Evolutionary conservation across 2,113 vertebrate species (phyloP).

Genomic region (Cyanoramphus novaezelandiae): DNA sequence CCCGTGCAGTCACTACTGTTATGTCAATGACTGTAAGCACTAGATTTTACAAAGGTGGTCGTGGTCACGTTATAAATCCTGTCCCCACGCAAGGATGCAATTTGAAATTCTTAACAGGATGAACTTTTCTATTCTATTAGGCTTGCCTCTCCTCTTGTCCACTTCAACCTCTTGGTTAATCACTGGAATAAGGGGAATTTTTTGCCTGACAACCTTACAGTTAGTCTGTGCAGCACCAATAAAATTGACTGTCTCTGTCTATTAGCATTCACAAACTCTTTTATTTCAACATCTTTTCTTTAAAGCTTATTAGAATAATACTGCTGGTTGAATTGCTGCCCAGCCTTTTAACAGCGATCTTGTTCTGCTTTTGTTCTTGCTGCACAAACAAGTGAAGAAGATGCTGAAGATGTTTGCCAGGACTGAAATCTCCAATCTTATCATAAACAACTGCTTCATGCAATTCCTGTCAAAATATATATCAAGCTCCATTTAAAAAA

Average conservation of each 20-base stretch:
- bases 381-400: neutral
- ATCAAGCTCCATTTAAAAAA: neutral
- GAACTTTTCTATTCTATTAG: constrained; percentile 11
- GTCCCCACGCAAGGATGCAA: neutral
- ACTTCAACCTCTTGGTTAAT: neutral
- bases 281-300: constrained; percentile 5
- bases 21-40: neutral
- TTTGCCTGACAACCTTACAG: neutral
- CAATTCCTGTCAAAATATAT: neutral
- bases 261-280: neutral
- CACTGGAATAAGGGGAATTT: neutral
- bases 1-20: neutral
- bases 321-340: neutral
- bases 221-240: neutral
- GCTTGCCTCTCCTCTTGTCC: neutral
- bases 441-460: neutral
- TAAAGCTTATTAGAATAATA: neutral
- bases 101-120: constrained; percentile 5
- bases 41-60: neutral
- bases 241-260: neutral
- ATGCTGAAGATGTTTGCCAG: neutral
- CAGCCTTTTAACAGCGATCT: neutral
- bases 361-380: neutral
- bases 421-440: neutral
- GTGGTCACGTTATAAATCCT: neutral